Evolutionary conservation across 2,797 vertebrate species (phyloP), one percentile per base, ranked within the genome.

Genomic region (Falco columbarius): DNA sequence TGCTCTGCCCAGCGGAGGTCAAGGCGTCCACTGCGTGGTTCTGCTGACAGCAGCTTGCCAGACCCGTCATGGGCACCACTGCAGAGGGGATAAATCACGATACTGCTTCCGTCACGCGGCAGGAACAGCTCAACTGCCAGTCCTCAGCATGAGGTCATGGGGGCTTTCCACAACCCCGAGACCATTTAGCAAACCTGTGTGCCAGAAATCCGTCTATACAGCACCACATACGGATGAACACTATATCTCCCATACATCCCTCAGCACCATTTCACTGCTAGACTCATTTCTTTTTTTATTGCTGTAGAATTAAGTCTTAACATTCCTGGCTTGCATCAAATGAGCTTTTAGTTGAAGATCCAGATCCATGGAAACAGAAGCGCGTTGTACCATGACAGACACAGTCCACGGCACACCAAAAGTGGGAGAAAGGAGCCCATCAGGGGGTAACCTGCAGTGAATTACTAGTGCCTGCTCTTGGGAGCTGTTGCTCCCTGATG

Each of bases 1-100:
- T 86, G 73, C 89, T 96, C 95, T 90, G 92, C 90, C 81, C 93
- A 75, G 1, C 19, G 3, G 89, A 95, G 94, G 87, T 93, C 94
- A 94, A 76, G n/a, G 59, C 17, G 1, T 80, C 86, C 81, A 54
- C 54, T 4, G 81, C 91, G 55, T 2, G 0, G 58, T 80, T 68
- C 66, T 75, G 89, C 91, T 0, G 1, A 21, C 89, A 63, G 77
- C 84, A 51, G 70, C 77, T 68, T 90, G 94, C 92, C 96, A 95
- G 95, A 77, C n/a, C 75, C 7, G 2, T 77, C 81, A 42, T 6
- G 12, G 46, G 80, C 91, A 94, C 77, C 82, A 46, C 68, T 0
- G 0, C 91, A 74, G 58, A 0, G 0, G 26, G 52, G 26, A 92
- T 67, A 92, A 91, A 87, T 77, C 87, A 92, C 54, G 63, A 52